Percentiles rank a stretch among this genome's conserved stretches.
Evolutionary conservation across 2,888 invertebrate genomes (phyloP).

Genomic region (Apodemia mormo): DNA sequence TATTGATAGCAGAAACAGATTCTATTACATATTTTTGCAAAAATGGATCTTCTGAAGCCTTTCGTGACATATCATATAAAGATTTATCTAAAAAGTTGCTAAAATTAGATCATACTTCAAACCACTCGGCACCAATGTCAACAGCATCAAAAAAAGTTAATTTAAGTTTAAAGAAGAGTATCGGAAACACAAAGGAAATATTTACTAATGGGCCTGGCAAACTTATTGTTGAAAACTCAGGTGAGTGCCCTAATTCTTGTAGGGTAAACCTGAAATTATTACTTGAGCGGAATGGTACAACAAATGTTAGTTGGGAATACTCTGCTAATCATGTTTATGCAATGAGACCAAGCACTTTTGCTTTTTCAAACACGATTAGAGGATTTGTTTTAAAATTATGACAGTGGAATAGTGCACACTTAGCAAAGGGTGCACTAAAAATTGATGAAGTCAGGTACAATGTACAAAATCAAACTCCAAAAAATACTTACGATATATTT

Average conservation of each 20-base stretch:
- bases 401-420: conserved; percentile 86
- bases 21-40: conserved; percentile 81
- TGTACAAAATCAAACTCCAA: conserved; percentile 71
- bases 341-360: conserved; percentile 87
- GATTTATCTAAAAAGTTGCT: conserved; percentile 58
- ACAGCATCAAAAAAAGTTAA: conserved; percentile 72
- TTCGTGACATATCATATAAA: conserved; percentile 62
- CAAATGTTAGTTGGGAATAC: conserved; percentile 83
- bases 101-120: conserved; percentile 54
- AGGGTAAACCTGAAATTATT: conserved; percentile 83
- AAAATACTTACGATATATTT: conserved; percentile 67
- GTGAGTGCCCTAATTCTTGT: conserved; percentile 86
- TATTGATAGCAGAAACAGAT: conserved; percentile 76
- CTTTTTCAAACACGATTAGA: conserved; percentile 82
- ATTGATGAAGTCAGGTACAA: conserved; percentile 69
- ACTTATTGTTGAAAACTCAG: conserved; percentile 86
- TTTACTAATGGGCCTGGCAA: conserved; percentile 83
- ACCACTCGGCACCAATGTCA: conserved; percentile 54
- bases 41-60: conserved; percentile 81
- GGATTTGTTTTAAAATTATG: conserved; percentile 92
- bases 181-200: conserved; percentile 79
- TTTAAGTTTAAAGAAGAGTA: conserved; percentile 79
- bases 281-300: conserved; percentile 78
- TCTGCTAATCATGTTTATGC: conserved; percentile 85
- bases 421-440: conserved; percentile 74